Base-by-base conservation (phyloP, 1,140 invertebrate species). In the Rhagoletis pomonella region DNA sequence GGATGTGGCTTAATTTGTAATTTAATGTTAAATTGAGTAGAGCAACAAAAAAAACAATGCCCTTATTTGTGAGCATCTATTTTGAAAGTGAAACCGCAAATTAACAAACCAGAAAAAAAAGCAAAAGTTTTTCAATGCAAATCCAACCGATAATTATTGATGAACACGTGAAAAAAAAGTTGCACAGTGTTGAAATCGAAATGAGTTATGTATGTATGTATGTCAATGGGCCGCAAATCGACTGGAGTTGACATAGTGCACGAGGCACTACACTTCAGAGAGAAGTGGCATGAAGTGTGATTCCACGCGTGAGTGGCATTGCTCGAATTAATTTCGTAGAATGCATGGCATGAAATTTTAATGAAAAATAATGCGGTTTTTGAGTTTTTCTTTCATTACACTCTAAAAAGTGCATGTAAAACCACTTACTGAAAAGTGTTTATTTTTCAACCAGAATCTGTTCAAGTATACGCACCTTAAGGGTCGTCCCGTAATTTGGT, bases 221-320 rank as follows among this genome's bases (percentile, higher is more conserved):
- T 73, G 39, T 73, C 67, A 14, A 47, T 47, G 12, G 67, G 44
- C 67, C 67, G 67, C 67, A 73, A 73, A 73, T 73, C 39, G 42
- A n/a, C 0, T 14, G 42, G 2, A 17, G 12, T 73, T 73, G 12
- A 73, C 67, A 47, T 14, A 10, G 14, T 3, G 12, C 4, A 10
- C 12, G 29, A 29, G 29, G 29, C 29, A 29, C n/a, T 12, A 4
- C 29, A 12, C 29, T 42, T 5, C 9, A 17, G 39, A 3, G 60
- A 10, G 67, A 3, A 12, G 14, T 73, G 39, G 67, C 42, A 7
- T 10, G 39, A 55, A 55, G 67, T 7, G 42, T n/a, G 39, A 39
- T 14, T 7, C 2, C 0, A 17, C 3, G 4, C 39, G 14, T 4
- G 1, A 3, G 4, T 4, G 3, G 39, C 12, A 39, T 69, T 73